Evolutionary conservation across 2,888 invertebrate species (phyloP).

Genomic region (Tridacna crocea): DNA sequence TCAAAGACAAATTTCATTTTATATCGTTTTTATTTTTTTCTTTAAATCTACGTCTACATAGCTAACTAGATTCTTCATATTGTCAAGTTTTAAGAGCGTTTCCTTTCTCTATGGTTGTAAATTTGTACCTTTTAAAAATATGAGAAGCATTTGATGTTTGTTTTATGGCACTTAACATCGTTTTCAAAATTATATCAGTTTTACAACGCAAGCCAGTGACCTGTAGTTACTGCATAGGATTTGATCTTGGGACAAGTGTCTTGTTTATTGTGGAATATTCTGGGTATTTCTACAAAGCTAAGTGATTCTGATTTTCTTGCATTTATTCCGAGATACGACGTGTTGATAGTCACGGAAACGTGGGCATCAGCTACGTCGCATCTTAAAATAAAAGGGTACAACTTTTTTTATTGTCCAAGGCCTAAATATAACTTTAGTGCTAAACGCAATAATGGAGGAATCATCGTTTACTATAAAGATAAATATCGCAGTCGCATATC

Average conservation of each 20-base stretch:
- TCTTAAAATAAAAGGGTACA: neutral
- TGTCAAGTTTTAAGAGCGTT: too few species aligned
- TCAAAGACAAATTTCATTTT: too few species aligned
- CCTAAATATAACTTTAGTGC: neutral
- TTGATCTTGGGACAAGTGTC: neutral
- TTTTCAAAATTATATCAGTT: too few species aligned
- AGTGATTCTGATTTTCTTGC: slow-evolving; percentile 3
- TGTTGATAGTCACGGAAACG: slow-evolving; percentile 7
- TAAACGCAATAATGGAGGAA: slow-evolving; percentile 2
- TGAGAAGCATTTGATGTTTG: too few species aligned
- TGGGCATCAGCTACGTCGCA: neutral
- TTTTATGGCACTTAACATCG: too few species aligned
- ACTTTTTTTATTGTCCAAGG: neutral
- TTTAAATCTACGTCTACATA: too few species aligned
- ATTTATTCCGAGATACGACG: slow-evolving; percentile 10
- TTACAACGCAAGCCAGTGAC: too few species aligned
- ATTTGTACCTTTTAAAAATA: too few species aligned
- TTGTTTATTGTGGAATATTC: slow-evolving; percentile 16
- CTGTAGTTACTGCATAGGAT: slow-evolving; percentile 2
- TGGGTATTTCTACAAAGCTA: neutral
- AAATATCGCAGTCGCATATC: neutral
- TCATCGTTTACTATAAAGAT: slow-evolving; percentile 5
- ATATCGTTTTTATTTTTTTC: too few species aligned
- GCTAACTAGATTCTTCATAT: too few species aligned
- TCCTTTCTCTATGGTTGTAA: too few species aligned